These are phyloP conservation scores for Nemotelus pantherinus DNA, from an alignment of 2,888 invertebrate genomes.

Conservation along the genomic window DNA sequence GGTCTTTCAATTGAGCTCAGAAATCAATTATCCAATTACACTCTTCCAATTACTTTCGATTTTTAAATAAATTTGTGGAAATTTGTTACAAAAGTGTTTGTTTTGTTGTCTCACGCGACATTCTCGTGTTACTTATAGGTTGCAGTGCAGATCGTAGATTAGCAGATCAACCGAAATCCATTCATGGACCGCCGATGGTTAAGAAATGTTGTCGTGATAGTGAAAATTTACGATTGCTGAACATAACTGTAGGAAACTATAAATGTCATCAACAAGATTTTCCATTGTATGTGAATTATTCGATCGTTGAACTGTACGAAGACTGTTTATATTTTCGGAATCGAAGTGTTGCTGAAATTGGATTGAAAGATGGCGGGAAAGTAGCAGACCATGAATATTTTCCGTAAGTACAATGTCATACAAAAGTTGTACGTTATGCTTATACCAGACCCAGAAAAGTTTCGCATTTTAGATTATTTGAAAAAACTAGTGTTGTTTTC, in stretches of 20 bases:
- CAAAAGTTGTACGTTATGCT: no score
- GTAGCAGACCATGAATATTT: constrained; percentile 13
- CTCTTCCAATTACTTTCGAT: no score
- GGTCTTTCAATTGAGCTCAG: no score
- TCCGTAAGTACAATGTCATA: constrained; percentile 15
- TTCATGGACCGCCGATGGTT: not conserved
- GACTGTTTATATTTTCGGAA: constrained; percentile 30
- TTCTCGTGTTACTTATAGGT: no score
- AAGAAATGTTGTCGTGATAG: constrained; percentile 25
- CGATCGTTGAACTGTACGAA: constrained; percentile 26
- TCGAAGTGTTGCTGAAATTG: constrained; percentile 3
- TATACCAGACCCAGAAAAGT: no score
- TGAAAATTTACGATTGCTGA: constrained; percentile 21
- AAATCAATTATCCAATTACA: no score
- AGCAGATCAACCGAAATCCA: constrained; percentile 7
- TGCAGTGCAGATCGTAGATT: constrained; percentile 17
- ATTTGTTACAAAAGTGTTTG: no score
- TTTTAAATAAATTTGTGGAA: no score
- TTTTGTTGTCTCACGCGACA: no score
- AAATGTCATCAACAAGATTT: constrained; percentile 10
- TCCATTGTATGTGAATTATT: constrained; percentile 13
- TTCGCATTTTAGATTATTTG: no score
- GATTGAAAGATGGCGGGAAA: not conserved
- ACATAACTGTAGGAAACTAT: constrained; percentile 15
- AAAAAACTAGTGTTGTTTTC: no score